These are phyloP conservation scores for Phortica okadai DNA, from an alignment of 2,888 invertebrate species.

Conservation along the genomic window DNA sequence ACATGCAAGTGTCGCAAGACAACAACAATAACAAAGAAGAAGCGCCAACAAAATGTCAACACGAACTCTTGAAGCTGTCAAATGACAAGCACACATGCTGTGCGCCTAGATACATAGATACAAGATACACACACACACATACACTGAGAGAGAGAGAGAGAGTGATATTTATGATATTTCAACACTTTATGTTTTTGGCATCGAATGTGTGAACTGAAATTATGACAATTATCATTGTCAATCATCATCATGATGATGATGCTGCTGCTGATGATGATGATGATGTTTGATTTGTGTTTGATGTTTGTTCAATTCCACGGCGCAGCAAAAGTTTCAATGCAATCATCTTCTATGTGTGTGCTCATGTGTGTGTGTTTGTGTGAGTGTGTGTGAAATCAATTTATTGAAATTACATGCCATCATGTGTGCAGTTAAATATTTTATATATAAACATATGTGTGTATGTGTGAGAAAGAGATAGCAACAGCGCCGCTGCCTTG, in stretches of 20 bases:
- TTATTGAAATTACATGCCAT: slow-evolving; percentile 58
- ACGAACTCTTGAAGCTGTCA: background rate
- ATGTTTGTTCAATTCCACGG: background rate
- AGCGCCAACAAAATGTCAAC: background rate
- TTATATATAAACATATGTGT: slow-evolving; percentile 39
- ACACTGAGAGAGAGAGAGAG: slow-evolving; percentile 2
- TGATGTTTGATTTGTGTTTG: background rate
- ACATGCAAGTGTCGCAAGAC: too few relatives aligned
- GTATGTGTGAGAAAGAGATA: too few relatives aligned
- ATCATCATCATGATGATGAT: slow-evolving; percentile 55
- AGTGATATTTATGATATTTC: slow-evolving; percentile 55
- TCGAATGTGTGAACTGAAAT: slow-evolving; percentile 44
- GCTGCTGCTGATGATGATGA: background rate
- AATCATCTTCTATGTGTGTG: background rate
- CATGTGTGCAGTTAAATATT: background rate
- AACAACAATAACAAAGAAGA: background rate
- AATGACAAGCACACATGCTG: background rate
- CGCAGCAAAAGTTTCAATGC: background rate
- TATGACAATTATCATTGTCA: slow-evolving; percentile 56
- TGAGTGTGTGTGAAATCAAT: slow-evolving; percentile 63
- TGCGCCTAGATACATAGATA: background rate
- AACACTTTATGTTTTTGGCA: slow-evolving; percentile 37
- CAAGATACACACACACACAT: slow-evolving; percentile 35
- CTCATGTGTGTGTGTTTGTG: background rate
- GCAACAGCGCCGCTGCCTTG: background rate